These are phyloP conservation scores for Drosophila sp. DNA, from an alignment of 1,140 invertebrate species.

Conservation along the genomic window DNA sequence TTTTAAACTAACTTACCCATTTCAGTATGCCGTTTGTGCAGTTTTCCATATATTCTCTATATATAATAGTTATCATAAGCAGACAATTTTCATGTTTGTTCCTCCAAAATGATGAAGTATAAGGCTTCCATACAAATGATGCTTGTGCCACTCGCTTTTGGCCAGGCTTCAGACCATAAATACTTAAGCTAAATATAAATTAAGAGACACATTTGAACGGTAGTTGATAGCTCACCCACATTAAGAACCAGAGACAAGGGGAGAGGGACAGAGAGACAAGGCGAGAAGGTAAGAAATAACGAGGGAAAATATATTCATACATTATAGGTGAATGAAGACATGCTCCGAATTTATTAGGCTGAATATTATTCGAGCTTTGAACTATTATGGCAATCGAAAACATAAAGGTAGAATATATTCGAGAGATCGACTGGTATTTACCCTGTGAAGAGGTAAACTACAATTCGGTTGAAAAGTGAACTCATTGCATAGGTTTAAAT, in stretches of 20 bases:
- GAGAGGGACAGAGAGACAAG: background rate
- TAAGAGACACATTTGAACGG: conserved; percentile 7
- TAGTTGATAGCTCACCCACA: conserved; percentile 7
- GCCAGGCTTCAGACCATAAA: conserved; percentile 24
- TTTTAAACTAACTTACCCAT: conserved; percentile 43
- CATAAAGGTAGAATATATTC: background rate
- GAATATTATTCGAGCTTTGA: conserved; percentile 52
- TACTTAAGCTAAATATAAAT: conserved; percentile 27
- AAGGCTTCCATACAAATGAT: conserved; percentile 57
- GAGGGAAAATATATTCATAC: background rate
- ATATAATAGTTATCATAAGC: conserved; percentile 74
- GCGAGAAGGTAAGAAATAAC: background rate
- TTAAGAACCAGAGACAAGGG: background rate
- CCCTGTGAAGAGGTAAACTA: background rate
- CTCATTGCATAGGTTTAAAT: too few relatives aligned
- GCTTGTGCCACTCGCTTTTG: conserved; percentile 20
- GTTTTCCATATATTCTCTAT: conserved; percentile 47
- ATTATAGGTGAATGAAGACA: background rate
- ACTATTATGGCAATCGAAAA: conserved; percentile 46
- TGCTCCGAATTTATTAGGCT: conserved; percentile 44
- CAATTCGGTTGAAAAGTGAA: too few relatives aligned
- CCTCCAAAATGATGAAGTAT: conserved; percentile 7
- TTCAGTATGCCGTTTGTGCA: conserved; percentile 49
- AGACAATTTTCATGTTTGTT: conserved; percentile 52
- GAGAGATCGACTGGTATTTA: background rate